A percentile compares a stretch with the other conserved stretches of the same genome.
phyloP scores from a whole-genome alignment of 2,888 invertebrate species.

The Habrosyne pyritoides region DNA sequence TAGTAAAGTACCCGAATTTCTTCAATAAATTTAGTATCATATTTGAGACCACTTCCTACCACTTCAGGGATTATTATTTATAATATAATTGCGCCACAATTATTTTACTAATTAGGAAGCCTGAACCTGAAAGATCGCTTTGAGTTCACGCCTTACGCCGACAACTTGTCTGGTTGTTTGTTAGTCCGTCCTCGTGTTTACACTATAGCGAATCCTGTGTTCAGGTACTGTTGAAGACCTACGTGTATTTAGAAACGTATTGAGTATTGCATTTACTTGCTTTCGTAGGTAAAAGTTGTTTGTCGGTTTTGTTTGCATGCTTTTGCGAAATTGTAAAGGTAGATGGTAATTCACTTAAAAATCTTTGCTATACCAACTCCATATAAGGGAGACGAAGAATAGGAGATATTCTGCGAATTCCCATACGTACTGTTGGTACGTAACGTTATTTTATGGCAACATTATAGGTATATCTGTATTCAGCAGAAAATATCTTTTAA shows the following conservation, averaged over 20 bases:
- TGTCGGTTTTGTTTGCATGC: slow-evolving; percentile 24
- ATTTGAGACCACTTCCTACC: no score
- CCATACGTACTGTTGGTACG: no score
- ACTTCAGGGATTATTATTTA: no score
- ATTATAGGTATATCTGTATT: not conserved
- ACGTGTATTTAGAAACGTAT: slow-evolving; percentile 56
- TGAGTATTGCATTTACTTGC: slow-evolving; percentile 40
- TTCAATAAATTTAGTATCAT: no score
- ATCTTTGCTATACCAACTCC: not conserved
- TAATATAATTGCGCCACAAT: no score
- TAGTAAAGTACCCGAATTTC: no score
- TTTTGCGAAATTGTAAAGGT: slow-evolving; percentile 4
- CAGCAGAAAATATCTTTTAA: slow-evolving; percentile 7
- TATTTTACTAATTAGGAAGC: no score
- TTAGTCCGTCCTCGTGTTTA: slow-evolving; percentile 35
- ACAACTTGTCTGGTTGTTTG: not conserved
- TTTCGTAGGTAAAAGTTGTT: slow-evolving; percentile 35
- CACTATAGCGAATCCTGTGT: slow-evolving; percentile 46
- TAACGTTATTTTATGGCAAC: not conserved
- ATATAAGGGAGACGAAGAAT: not conserved
- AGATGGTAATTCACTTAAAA: slow-evolving; percentile 8
- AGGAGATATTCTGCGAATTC: not conserved
- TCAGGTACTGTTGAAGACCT: slow-evolving; percentile 25
- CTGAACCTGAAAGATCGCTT: not conserved
- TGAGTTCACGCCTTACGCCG: not conserved